Base-by-base conservation (phyloP, 2,888 invertebrate genomes). In the Catonia carolina region DNA sequence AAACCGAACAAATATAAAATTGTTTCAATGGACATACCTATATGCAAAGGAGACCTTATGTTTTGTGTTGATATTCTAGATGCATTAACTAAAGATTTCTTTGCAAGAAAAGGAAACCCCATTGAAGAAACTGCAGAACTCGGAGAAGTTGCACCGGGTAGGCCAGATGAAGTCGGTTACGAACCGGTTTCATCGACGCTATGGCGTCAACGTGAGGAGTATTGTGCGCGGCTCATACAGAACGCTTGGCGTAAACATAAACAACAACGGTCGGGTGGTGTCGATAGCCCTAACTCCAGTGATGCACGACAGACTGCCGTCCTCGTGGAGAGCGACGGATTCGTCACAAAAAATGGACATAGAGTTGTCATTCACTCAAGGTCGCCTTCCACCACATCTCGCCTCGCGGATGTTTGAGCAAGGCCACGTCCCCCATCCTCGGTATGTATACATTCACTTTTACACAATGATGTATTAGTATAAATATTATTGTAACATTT, bases 1-100 rank as follows among this genome's bases (percentile, higher is more conserved):
- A 95, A 95, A 75, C 97, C 97, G 67, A 97, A 97, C 77, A 95
- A 96, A 79, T 96, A 95, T 80, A 95, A 96, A 82, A 91, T 98
- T 73, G 93, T 97, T 72, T 92, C 93, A 69, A 92, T 98, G 92
- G 95, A 97, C 76, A 96, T 98, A 73, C 92, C 97, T 65, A 97
- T 98, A 74, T 98, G 96, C 78, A 92, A 94, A 75, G 90, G 90
- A 66, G 96, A 97, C 75, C 83, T 89, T 77, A 93, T 96, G 85
- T 95, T 92, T 80, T 98, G 97, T 77, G 94, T 96, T 72, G 97
- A 98, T 78, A 96, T 98, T 70, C 80, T 98, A 72, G 97, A 98
- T 77, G 96, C 96, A 63, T 82, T 98, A 68, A 97, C 98, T 61
- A 95, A 95, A 77, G 95, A 97, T 83, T 97, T 97, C 82, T 93